Evolutionary conservation across 2,113 vertebrate species (phyloP).

Genomic region (Spilogale gracilis): DNA sequence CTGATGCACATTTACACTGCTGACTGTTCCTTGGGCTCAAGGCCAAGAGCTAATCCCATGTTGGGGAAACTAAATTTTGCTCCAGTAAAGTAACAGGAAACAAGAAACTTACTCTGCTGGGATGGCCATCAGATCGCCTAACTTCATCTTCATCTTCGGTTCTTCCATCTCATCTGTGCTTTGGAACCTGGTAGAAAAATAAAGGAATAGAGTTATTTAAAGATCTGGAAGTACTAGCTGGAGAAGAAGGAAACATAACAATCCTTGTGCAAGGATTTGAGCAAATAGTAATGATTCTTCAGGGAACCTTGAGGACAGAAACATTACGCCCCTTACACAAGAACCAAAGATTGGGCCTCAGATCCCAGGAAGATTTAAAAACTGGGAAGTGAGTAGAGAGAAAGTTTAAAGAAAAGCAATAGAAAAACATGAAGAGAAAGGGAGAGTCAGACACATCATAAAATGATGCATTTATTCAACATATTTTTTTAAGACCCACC

Average conservation of each 20-base stretch:
- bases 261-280: neutral
- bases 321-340: neutral
- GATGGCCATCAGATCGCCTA: neutral
- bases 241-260: neutral
- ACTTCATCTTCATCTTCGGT: neutral
- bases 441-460: neutral
- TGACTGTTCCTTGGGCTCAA: constrained; percentile 19
- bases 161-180: neutral
- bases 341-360: neutral
- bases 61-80: neutral
- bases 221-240: neutral
- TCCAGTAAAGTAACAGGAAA: neutral
- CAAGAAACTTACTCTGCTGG: neutral
- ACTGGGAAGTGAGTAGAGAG: neutral
- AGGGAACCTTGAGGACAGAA: neutral
- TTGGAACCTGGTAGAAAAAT: neutral
- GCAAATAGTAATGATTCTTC: neutral
- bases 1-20: neutral
- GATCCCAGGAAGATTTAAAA: neutral
- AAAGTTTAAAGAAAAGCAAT: neutral
- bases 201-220: constrained; percentile 15
- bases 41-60: neutral
- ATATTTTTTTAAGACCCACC: constrained; percentile 17
- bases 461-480: neutral
- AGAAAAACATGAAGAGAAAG: neutral